Conservation (phyloP, 30 jellyfish, hydroid and myxozoan genomes). For the Rhopilema esculentum region DNA sequence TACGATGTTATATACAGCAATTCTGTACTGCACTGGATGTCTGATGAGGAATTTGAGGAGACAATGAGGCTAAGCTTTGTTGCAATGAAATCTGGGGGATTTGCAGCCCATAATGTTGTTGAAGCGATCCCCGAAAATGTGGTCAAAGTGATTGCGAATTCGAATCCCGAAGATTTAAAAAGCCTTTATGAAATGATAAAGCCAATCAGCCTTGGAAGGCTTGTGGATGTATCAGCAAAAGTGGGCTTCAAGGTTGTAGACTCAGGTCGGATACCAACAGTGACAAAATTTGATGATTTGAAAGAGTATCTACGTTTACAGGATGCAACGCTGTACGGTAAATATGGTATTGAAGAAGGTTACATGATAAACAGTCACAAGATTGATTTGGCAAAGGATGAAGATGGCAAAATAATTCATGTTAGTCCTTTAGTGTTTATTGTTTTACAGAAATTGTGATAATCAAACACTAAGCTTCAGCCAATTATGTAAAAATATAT, state of each 20-base stretch:
- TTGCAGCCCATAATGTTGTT: not conserved
- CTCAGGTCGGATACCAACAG: not conserved
- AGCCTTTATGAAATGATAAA: not conserved
- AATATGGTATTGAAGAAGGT: not conserved
- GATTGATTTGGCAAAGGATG: not conserved
- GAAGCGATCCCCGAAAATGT: not conserved
- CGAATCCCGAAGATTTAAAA: not conserved
- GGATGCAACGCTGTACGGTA: conserved; percentile 7
- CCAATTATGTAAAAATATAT: too few species aligned
- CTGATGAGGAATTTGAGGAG: conserved; percentile 13
- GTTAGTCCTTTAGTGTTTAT: too few species aligned
- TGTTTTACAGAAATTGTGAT: not conserved
- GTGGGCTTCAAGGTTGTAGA: not conserved
- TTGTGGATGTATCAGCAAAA: conserved; percentile 3
- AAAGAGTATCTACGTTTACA: not conserved
- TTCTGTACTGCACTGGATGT: conserved; percentile 37
- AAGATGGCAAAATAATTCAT: not conserved
- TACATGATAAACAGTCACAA: not conserved
- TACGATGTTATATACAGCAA: conserved; percentile 36
- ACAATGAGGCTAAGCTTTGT: conserved; percentile 1
- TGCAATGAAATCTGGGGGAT: conserved; percentile 11
- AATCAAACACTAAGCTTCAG: too few species aligned
- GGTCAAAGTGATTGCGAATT: not conserved
- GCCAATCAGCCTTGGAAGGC: not conserved
- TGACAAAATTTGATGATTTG: not conserved